Evolutionary conservation across 2,797 vertebrate genomes (phyloP).

Genomic region (Jordanella pulchra): DNA sequence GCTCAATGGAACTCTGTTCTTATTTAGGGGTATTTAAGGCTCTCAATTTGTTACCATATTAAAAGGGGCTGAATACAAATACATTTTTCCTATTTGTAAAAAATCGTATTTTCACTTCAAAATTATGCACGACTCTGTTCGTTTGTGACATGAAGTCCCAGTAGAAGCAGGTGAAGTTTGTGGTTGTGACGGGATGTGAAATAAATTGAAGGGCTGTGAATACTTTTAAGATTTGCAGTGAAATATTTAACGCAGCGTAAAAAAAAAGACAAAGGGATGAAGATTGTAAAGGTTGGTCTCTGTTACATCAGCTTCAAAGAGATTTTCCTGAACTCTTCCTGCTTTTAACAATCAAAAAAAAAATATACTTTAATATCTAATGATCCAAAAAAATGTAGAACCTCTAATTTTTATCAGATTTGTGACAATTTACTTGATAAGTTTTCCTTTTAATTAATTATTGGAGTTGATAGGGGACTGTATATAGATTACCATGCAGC

Average conservation of each 20-base stretch:
- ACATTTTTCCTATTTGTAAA: background rate
- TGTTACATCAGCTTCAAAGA: background rate
- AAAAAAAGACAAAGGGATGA: background rate
- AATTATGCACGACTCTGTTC: background rate
- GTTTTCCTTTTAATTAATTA: slow-evolving; percentile 5
- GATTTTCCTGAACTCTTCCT: background rate
- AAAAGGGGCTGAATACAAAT: background rate
- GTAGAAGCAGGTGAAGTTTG: background rate
- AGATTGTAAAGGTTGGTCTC: slow-evolving; percentile 5
- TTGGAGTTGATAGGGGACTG: background rate
- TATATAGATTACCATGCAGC: slow-evolving; percentile 24
- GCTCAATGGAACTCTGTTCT: too few species aligned
- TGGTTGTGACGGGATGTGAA: background rate
- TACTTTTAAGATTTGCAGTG: background rate
- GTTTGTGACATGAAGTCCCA: background rate
- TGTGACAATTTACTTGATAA: slow-evolving; percentile 13
- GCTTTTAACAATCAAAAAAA: slow-evolving; percentile 19
- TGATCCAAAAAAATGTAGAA: background rate
- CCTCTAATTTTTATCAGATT: background rate
- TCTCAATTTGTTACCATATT: too few species aligned
- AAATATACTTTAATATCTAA: background rate
- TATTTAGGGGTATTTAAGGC: too few species aligned
- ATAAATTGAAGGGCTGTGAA: background rate
- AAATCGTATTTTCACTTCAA: background rate
- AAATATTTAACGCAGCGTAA: background rate